These are phyloP conservation scores for Forbesichthys agassizii DNA, from an alignment of 2,113 vertebrate genomes.

Conservation along the genomic window DNA sequence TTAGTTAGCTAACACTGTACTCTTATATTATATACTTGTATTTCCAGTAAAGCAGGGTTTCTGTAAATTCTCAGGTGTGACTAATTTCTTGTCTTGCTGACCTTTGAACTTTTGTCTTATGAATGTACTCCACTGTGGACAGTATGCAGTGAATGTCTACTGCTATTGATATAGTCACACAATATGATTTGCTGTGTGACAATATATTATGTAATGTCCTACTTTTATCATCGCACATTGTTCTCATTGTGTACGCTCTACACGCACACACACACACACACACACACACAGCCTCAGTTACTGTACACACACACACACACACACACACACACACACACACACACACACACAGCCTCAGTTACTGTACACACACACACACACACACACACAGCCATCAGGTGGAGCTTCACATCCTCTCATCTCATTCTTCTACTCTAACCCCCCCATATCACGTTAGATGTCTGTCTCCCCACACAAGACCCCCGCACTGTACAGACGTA, in stretches of 20 bases:
- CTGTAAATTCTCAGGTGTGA: slow-evolving; percentile 61
- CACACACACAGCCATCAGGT: slow-evolving; percentile 22
- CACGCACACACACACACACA: slow-evolving; percentile 10
- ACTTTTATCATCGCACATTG: no score
- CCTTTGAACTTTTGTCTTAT: slow-evolving; percentile 46
- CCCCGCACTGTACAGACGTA: not conserved
- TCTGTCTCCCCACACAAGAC: not conserved
- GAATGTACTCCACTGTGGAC: no score
- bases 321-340: slow-evolving; percentile 12
- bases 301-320: slow-evolving; percentile 9
- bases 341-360: slow-evolving; percentile 14
- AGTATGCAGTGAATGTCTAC: no score
- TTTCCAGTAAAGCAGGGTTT: slow-evolving; percentile 15
- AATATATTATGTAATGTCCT: no score
- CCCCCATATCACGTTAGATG: not conserved
- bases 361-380: not conserved
- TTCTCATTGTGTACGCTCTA: not conserved
- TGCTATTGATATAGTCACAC: no score
- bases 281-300: not conserved
- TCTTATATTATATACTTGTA: not conserved
- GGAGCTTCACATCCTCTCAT: slow-evolving; percentile 45
- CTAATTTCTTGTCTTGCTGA: slow-evolving; percentile 64
- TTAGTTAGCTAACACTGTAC: no score
- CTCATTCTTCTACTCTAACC: slow-evolving; percentile 17
- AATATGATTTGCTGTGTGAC: no score